Evolutionary conservation across 1,140 invertebrate species (phyloP), one percentile per base, ranked within the genome.

Genomic region (Andrena cerasifolii): DNA sequence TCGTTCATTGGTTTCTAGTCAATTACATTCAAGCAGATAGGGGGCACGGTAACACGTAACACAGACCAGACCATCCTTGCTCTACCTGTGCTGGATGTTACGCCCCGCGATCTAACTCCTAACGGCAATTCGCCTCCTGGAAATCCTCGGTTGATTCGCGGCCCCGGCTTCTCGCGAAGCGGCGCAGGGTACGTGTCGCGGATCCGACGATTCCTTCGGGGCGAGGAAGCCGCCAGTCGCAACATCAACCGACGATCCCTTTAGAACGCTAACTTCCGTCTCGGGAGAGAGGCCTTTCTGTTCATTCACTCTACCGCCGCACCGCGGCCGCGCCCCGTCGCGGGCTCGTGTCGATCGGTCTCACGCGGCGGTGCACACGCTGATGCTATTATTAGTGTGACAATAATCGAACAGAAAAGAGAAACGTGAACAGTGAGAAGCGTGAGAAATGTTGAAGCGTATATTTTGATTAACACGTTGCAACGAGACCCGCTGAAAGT

Each of bases 221-320:
- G 51, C 16, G 43, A 45, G 14, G 12, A 21, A 31, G 4, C 53
- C 28, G 53, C 26, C 8, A 56, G 1, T 28, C 53, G 53, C n/a
- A n/a, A n/a, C n/a, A n/a, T n/a, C n/a, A n/a, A 73, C 76, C 62
- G 76, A 73, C 56, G 76, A 78, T 73, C 68, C 70, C 54, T 68
- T 62, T 66, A 54, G 61, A 79, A 74, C 28, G 54, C 7, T 51
- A 0, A 51, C n/a, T 16, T 5, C 56, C 18, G n/a, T 59, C 31
- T 28, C 10, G 3, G 4, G 36, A 40, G 18, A 59, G 18, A 10
- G 7, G 54, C n/a, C 31, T 28, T 21, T 16, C 31, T n/a, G 3
- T 63, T 31, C 7, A 58, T 36, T 79, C 18, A 73, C 40, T 54
- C n/a, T 58, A 43, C 45, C 63, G 33, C 47, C 7, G 21, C 28